Evolutionary conservation across 2,888 invertebrate species (phyloP).

Genomic region (Alentia gelatinosa): DNA sequence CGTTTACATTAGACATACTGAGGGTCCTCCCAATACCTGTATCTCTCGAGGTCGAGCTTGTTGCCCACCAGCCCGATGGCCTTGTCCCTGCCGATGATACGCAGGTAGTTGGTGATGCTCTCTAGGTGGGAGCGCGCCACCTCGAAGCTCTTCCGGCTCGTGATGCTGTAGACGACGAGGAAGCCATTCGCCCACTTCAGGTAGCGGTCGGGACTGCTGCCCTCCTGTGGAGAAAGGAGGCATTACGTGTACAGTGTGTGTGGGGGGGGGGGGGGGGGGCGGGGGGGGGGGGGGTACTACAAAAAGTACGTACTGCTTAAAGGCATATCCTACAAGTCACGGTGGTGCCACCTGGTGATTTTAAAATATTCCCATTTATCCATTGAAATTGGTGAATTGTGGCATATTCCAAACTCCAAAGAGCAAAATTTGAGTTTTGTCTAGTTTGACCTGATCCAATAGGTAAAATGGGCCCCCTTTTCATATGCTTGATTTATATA

Average conservation of each 20-base stretch:
- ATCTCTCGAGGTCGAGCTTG: slow-evolving; percentile 82
- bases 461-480: too few species aligned
- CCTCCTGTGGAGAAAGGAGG: slow-evolving; percentile 70
- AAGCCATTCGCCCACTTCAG: slow-evolving; percentile 82
- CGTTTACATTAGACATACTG: too few species aligned
- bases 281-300: not conserved
- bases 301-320: not conserved
- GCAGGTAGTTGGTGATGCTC: slow-evolving; percentile 77
- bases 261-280: not conserved
- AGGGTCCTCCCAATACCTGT: too few species aligned
- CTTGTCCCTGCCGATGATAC: slow-evolving; percentile 77
- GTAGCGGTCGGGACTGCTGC: slow-evolving; percentile 79
- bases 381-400: not conserved
- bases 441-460: too few species aligned
- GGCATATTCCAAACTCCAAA: too few species aligned
- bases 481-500: too few species aligned
- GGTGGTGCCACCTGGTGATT: not conserved
- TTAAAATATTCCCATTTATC: not conserved
- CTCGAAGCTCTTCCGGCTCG: slow-evolving; percentile 79
- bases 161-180: slow-evolving; percentile 82
- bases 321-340: not conserved
- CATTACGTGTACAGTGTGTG: not conserved
- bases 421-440: too few species aligned
- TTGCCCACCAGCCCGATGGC: slow-evolving; percentile 81
- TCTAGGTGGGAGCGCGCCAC: slow-evolving; percentile 79